These are phyloP conservation scores for Eupristina koningsbergeri DNA, from an alignment of 1,140 invertebrate species.

Conservation along the genomic window DNA sequence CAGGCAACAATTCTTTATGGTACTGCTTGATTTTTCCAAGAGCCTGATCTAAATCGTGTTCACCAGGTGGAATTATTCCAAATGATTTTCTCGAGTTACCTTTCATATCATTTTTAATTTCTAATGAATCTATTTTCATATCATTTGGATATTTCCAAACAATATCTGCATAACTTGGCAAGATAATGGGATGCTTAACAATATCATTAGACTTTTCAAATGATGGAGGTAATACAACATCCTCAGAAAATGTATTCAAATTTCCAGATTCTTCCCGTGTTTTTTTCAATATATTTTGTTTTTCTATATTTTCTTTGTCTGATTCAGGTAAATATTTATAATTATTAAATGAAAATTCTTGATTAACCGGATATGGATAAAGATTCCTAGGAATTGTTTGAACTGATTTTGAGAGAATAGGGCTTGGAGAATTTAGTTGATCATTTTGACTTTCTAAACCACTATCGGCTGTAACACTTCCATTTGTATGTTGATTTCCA, in stretches of 20 bases:
- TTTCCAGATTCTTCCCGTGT: background rate
- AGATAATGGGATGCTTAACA: background rate
- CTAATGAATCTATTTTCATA: background rate
- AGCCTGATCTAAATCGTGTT: constrained; percentile 57
- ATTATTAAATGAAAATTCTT: background rate
- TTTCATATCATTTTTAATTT: background rate
- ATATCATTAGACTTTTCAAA: background rate
- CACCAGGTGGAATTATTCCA: background rate
- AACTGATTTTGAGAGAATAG: background rate
- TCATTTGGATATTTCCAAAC: background rate
- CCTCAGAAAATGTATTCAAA: background rate
- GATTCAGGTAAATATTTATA: background rate
- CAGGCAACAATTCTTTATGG: constrained; percentile 41
- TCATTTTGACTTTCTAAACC: constrained; percentile 61
- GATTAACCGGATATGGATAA: background rate
- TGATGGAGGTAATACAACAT: background rate
- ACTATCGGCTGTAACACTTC: constrained; percentile 58
- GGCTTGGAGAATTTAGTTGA: constrained; percentile 43
- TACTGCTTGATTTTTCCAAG: constrained; percentile 63
- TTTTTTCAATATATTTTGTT: background rate
- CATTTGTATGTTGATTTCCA: constrained; percentile 50
- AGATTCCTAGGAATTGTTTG: background rate
- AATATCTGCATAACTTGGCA: constrained; percentile 47
- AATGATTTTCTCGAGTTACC: no score
- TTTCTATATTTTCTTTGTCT: background rate